Base-by-base conservation (phyloP, 2,797 vertebrate genomes). In the Parambassis ranga region DNA sequence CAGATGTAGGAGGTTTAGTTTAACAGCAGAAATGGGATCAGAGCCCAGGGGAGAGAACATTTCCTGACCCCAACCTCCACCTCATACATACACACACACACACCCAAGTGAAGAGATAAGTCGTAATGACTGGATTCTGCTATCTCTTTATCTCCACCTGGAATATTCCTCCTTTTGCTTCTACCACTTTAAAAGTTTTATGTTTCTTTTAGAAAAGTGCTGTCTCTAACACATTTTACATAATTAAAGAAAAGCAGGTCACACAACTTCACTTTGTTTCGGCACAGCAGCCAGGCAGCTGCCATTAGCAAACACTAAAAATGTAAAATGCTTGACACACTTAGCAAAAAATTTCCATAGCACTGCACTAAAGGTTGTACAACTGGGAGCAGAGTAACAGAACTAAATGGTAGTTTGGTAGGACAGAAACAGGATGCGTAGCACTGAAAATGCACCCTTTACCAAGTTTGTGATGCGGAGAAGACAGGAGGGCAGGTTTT, bases 11-110 rank as follows among this genome's bases (percentile, higher is more conserved):
- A 71, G 50, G 16, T 49, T 72, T 51, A 59, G 77, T 82, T 82
- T 58, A 81, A 74, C 64, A 20, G 58, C 61, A 61, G 59, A 73
- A 53, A 73, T 15, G 37, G 55, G 75, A 87, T 82, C 83, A 86
- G 49, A 79, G 46, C 83, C 63, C 80, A 44, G 30, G 79, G 73
- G 86, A 77, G 36, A 31, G 18, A 61, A 48, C 18, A 69, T 37
- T 38, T 37, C 42, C 30, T 16, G 9, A 62, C 70, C 59, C 42
- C 43, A 14, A 27, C 57, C 58, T 47, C 67, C 44, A 56, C 28
- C 35, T 15, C 30, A 20, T 4, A 18, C 23, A 36, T n/a, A n/a
- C 48, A 49, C 47, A 52, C 28, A 31, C 16, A 19, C 10, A 28
- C 27, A 39, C 49, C 26, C 50, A 43, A 4, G 36, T 30, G 26